Conservation (phyloP, 2,113 vertebrate genomes). For the Phyllostomus hastatus region DNA sequence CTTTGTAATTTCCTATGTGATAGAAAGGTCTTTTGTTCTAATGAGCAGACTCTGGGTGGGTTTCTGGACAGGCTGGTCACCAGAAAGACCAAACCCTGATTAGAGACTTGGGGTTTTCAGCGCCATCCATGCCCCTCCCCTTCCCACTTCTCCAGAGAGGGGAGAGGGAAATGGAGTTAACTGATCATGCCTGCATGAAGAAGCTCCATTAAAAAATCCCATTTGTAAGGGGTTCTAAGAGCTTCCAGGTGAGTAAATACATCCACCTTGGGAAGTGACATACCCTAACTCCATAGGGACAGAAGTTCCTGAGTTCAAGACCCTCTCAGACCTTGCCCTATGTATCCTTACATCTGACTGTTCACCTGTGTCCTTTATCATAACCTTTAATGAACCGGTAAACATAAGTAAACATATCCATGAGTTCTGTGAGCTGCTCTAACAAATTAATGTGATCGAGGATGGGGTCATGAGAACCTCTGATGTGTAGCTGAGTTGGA, state of each 20-base stretch:
- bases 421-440: not conserved
- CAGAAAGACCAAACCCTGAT: not conserved
- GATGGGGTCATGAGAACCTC: not conserved
- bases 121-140: too few species aligned
- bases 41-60: not conserved
- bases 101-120: not conserved
- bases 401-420: not conserved
- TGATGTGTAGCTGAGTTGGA: not conserved
- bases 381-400: not conserved
- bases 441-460: not conserved
- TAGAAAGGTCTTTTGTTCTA: not conserved
- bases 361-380: not conserved
- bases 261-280: not conserved
- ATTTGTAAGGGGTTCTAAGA: not conserved
- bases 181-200: not conserved
- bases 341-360: not conserved
- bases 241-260: not conserved
- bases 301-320: not conserved
- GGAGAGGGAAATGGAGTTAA: not conserved
- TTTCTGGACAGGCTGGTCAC: not conserved
- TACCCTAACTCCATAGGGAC: not conserved
- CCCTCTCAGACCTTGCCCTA: not conserved
- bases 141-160: not conserved
- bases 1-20: not conserved
- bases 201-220: not conserved